Percentiles rank a stretch among this genome's conserved stretches.
Evolutionary conservation across 2,797 vertebrate genomes (phyloP).

Genomic region (Ataeniobius toweri): DNA sequence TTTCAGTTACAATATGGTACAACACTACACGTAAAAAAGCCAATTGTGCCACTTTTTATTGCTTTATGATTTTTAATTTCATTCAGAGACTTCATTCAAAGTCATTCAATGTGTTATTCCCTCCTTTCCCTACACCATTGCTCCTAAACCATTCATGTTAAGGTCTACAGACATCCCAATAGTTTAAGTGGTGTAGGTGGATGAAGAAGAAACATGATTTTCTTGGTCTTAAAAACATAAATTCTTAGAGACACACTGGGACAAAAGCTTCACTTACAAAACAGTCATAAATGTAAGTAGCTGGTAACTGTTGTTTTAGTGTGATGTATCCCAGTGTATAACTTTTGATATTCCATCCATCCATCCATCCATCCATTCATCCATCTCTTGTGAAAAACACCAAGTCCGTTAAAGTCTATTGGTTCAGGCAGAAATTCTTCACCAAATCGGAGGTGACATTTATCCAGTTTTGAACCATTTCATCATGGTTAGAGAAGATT

Average conservation of each 20-base stretch:
- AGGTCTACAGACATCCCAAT: not conserved
- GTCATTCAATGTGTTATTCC: no score
- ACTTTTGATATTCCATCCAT: not conserved
- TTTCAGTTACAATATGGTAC: no score
- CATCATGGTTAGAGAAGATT: not conserved
- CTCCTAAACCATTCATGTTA: no score
- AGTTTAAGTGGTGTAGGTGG: not conserved
- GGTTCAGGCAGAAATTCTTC: not conserved
- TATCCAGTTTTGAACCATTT: not conserved
- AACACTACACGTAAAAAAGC: no score
- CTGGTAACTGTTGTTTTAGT: not conserved
- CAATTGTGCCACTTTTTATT: no score
- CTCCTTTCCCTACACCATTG: no score
- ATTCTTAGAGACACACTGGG: not conserved
- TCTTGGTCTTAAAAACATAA: not conserved
- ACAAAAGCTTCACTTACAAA: not conserved
- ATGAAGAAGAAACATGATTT: not conserved
- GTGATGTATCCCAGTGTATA: not conserved
- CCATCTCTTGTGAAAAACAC: not conserved
- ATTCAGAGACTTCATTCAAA: no score
- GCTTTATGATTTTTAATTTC: no score
- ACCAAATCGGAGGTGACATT: not conserved
- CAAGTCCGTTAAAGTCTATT: not conserved
- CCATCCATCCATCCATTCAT: not conserved
- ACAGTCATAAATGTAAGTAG: not conserved